A percentile compares a stretch with the other conserved stretches of the same genome.
These are phyloP conservation scores for Tetrao urogallus DNA, from an alignment of 2,113 vertebrate species.

Conservation along the genomic window DNA sequence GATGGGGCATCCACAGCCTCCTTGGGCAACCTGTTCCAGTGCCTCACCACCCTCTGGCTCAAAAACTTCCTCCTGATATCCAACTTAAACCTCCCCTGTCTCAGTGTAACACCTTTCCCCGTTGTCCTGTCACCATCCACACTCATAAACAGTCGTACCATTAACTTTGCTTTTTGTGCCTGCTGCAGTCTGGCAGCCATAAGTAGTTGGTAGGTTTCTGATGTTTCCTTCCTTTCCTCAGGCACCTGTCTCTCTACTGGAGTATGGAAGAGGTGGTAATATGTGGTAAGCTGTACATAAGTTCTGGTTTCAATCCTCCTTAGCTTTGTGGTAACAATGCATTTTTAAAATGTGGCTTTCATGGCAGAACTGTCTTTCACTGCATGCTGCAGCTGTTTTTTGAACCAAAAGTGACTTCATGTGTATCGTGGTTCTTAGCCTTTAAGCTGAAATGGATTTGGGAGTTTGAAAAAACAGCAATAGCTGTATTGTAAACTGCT, in stretches of 20 bases:
- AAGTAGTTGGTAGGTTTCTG: background rate
- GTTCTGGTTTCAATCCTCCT: background rate
- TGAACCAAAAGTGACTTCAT: background rate
- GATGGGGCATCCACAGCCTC: no score
- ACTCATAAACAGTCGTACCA: background rate
- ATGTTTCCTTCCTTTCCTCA: constrained; percentile 38
- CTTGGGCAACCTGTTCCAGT: no score
- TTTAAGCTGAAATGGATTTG: background rate
- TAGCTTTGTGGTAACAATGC: background rate
- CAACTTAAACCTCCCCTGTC: no score
- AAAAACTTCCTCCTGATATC: no score
- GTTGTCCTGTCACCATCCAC: no score
- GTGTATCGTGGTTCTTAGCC: background rate
- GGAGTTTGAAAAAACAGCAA: background rate
- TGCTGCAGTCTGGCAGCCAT: background rate
- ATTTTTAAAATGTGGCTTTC: background rate
- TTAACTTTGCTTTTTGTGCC: background rate
- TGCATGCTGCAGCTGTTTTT: background rate
- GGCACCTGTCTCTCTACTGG: constrained; percentile 55
- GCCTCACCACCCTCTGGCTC: no score
- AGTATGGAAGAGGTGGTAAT: constrained; percentile 57
- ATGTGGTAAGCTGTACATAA: constrained; percentile 66
- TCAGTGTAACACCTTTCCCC: no score
- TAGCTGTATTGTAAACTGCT: background rate
- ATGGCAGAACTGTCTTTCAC: background rate